phyloP scores from a whole-genome alignment of 2,113 vertebrate species.

The Siniperca chuatsi region DNA sequence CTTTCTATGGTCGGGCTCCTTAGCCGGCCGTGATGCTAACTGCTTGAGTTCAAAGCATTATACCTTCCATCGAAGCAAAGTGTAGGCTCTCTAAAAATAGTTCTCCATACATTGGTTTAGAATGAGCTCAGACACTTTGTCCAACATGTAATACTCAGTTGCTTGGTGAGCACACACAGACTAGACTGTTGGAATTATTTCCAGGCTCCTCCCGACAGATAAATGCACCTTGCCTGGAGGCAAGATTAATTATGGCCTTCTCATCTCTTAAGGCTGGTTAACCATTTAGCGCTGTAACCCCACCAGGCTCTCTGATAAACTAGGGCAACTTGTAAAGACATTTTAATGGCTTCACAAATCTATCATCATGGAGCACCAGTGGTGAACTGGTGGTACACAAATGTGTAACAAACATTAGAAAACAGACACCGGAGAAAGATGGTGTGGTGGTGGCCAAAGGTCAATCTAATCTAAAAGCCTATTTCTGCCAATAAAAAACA shows the following conservation, averaged over 20 bases:
- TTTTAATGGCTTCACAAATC: constrained; percentile 19
- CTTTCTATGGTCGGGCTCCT: neutral
- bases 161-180: constrained; percentile 11
- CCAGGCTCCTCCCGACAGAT: constrained; percentile 37
- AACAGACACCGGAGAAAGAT: neutral
- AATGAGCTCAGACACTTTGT: constrained; percentile 22
- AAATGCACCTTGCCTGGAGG: constrained; percentile 54
- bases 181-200: constrained; percentile 17
- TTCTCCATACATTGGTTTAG: neutral
- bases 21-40: neutral
- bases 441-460: too few species aligned
- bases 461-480: too few species aligned
- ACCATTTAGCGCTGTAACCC: constrained; percentile 54
- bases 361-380: neutral
- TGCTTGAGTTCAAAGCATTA: constrained; percentile 14
- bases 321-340: constrained; percentile 41
- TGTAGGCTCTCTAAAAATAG: constrained; percentile 16
- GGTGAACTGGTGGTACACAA: neutral
- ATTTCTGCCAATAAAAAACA: too few species aligned
- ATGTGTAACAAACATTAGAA: neutral
- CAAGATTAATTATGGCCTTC: constrained; percentile 56
- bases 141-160: constrained; percentile 12
- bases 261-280: constrained; percentile 64
- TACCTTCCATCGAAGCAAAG: constrained; percentile 30
- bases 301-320: constrained; percentile 36